phyloP scores from a whole-genome alignment of 2,113 vertebrate genomes.

The Athene cunicularia region DNA sequence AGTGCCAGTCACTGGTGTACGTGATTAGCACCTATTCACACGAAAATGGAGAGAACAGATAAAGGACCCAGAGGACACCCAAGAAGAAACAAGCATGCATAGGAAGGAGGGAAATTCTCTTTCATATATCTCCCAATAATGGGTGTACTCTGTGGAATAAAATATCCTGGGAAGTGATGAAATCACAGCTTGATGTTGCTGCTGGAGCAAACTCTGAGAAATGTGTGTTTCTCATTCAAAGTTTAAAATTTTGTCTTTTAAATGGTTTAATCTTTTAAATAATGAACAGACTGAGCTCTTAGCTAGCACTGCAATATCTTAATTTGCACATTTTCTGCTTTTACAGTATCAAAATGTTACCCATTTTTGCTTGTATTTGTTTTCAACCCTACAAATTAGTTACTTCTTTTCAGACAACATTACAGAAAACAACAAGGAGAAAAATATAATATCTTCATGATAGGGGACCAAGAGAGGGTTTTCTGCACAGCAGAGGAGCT shows the following conservation, averaged over 20 bases:
- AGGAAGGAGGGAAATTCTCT: background rate
- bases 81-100: rapidly evolving
- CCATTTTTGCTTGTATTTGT: background rate
- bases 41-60: background rate
- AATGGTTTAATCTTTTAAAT: background rate
- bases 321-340: background rate
- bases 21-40: background rate
- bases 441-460: background rate
- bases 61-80: background rate
- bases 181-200: background rate
- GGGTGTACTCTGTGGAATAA: background rate
- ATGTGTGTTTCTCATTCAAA: background rate
- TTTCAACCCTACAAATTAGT: background rate
- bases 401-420: background rate
- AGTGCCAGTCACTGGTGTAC: background rate
- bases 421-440: background rate
- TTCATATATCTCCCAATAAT: background rate
- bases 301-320: background rate
- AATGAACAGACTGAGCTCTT: background rate
- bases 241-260: background rate
- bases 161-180: background rate
- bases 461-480: background rate
- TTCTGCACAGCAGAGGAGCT: background rate
- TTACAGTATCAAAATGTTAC: background rate
- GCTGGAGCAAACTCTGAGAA: background rate